A percentile compares a stretch with the other conserved stretches of the same genome.
These are phyloP conservation scores for Meriones psammophilus DNA, from an alignment of 2,797 vertebrate genomes.

Conservation along the genomic window DNA sequence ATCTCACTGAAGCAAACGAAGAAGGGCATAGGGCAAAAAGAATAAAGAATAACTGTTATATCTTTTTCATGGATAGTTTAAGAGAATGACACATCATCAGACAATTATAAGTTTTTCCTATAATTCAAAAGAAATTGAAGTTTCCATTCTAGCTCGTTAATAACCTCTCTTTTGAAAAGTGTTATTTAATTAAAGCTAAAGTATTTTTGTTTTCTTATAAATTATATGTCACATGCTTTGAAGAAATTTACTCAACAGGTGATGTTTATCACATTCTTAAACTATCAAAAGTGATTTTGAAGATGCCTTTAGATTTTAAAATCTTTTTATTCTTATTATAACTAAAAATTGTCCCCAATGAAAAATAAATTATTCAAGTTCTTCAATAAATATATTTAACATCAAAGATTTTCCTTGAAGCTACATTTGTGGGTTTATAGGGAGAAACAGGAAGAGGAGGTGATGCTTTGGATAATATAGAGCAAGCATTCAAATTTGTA, in stretches of 20 bases:
- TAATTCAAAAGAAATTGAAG: slow-evolving; percentile 41
- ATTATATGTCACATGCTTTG: not conserved
- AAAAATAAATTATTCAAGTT: slow-evolving; percentile 60
- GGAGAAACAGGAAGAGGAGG: not conserved
- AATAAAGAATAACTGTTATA: slow-evolving; percentile 25
- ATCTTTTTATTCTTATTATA: slow-evolving; percentile 45
- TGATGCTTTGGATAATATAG: not conserved
- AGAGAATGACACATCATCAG: not conserved
- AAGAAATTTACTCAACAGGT: slow-evolving; percentile 49
- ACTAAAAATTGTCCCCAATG: not conserved
- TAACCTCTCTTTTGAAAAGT: not conserved
- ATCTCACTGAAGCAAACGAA: slow-evolving; percentile 9
- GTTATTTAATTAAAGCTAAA: slow-evolving; percentile 43
- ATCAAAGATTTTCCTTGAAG: slow-evolving; percentile 60
- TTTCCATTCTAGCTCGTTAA: not conserved
- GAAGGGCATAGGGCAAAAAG: not conserved
- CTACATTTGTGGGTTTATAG: not conserved
- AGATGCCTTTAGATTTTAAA: slow-evolving; percentile 27
- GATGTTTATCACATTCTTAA: slow-evolving; percentile 47
- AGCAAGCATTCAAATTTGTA: not conserved
- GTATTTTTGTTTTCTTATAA: slow-evolving; percentile 1
- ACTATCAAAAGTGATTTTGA: slow-evolving; percentile 40
- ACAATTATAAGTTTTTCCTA: not conserved
- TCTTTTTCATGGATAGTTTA: not conserved
- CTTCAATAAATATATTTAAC: slow-evolving; percentile 18